Percentiles rank a stretch among this genome's conserved stretches.
These are phyloP conservation scores for Agrotis segetum DNA, from an alignment of 2,888 invertebrate species.

Conservation along the genomic window DNA sequence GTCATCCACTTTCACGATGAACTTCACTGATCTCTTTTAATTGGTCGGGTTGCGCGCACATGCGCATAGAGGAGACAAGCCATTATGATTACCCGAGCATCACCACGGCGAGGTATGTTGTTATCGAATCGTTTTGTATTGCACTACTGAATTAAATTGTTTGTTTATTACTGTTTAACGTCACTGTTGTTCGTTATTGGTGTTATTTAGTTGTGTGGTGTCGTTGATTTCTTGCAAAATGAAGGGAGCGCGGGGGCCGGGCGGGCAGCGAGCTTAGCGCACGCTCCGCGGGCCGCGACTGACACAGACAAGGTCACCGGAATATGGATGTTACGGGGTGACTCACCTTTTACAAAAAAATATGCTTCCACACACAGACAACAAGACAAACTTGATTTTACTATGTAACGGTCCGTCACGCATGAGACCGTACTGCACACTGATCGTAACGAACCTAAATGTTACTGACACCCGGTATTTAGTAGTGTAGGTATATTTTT, in stretches of 20 bases:
- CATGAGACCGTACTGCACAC: constrained; percentile 28
- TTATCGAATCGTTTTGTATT: constrained; percentile 31
- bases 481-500: constrained; percentile 22
- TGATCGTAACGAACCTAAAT: constrained; percentile 28
- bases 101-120: constrained; percentile 35
- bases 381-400: constrained; percentile 38
- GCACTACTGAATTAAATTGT: constrained; percentile 28
- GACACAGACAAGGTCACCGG: constrained; percentile 73
- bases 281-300: constrained; percentile 71
- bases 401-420: constrained; percentile 43
- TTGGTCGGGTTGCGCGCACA: constrained; percentile 69
- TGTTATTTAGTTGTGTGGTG: constrained; percentile 19
- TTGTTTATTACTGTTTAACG: constrained; percentile 8
- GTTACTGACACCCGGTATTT: neutral
- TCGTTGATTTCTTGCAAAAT: neutral
- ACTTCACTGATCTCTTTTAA: constrained; percentile 53
- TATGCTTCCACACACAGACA: constrained; percentile 28
- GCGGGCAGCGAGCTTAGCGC: constrained; percentile 66
- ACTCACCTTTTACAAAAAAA: constrained; percentile 65
- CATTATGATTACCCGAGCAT: constrained; percentile 49
- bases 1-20: constrained; percentile 55
- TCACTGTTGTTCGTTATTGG: constrained; percentile 31
- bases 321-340: constrained; percentile 66
- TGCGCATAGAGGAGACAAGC: constrained; percentile 70
- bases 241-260: constrained; percentile 53